A percentile compares a stretch with the other conserved stretches of the same genome.
These are phyloP conservation scores for Acanthisitta chloris DNA, from an alignment of 2,113 vertebrate genomes.

Conservation along the genomic window DNA sequence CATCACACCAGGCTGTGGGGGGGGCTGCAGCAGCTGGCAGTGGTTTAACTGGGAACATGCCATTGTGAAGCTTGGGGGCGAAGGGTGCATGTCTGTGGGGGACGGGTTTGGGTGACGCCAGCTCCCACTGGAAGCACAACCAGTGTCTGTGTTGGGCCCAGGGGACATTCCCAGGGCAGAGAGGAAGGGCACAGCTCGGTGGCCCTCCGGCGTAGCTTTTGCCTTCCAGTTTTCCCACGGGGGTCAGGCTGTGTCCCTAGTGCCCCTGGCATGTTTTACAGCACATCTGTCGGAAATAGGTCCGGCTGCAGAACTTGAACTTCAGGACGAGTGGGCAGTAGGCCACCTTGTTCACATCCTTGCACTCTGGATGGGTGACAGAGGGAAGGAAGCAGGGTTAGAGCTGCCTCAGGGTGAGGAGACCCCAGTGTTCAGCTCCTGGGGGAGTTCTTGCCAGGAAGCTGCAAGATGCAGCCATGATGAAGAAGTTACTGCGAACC, in stretches of 20 bases:
- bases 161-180: not conserved
- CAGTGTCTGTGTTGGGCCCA: not conserved
- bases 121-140: not conserved
- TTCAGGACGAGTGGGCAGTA: constrained; percentile 99
- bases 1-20: too few relatives aligned
- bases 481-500: not conserved
- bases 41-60: constrained; percentile 24
- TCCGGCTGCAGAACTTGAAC: constrained; percentile 98
- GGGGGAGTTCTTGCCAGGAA: not conserved
- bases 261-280: constrained; percentile 98
- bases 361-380: constrained; percentile 84
- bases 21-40: not conserved
- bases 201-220: not conserved
- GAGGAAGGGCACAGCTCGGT: not conserved
- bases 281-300: constrained; percentile 99
- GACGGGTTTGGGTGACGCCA: not conserved
- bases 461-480: fast-evolving
- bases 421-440: not conserved
- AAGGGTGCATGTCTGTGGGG: not conserved
- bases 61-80: not conserved
- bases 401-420: fast-evolving
- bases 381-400: not conserved
- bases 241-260: constrained; percentile 61
- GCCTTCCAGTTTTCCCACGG: constrained; percentile 53
- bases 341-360: constrained; percentile 99